Evolutionary conservation across 1,140 invertebrate species (phyloP).

Genomic region (Drosophila tristis): DNA sequence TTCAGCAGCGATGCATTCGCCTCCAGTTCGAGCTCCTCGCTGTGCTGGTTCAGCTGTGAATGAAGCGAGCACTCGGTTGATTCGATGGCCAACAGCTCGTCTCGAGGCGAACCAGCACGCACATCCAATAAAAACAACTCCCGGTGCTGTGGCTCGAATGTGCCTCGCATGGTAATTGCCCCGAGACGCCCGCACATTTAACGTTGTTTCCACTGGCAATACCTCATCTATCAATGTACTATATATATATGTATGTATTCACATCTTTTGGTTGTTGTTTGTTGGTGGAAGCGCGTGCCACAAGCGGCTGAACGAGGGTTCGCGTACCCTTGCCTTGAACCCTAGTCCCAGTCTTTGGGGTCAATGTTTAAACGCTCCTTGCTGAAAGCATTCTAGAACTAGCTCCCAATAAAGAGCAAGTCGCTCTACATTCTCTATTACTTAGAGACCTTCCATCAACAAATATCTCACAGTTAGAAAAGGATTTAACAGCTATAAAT

Average conservation of each 20-base stretch:
- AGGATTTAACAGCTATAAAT: too few species aligned
- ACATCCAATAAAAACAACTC: slow-evolving; percentile 70
- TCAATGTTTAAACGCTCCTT: background rate
- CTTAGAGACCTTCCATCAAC: too few species aligned
- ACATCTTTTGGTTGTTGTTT: too few species aligned
- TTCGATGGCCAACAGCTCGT: slow-evolving; percentile 30
- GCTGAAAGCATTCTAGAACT: too few species aligned
- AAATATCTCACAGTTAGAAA: too few species aligned
- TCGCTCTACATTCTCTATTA: too few species aligned
- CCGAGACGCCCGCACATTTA: slow-evolving; percentile 43
- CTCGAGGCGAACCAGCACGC: slow-evolving; percentile 64
- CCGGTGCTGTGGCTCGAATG: slow-evolving; percentile 13
- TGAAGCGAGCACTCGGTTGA: slow-evolving; percentile 22
- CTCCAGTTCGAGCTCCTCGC: slow-evolving; percentile 61
- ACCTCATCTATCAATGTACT: slow-evolving; percentile 18
- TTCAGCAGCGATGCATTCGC: slow-evolving; percentile 64
- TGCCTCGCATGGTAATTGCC: slow-evolving; percentile 72
- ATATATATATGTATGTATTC: too few species aligned
- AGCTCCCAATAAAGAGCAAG: too few species aligned
- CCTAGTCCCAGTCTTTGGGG: background rate
- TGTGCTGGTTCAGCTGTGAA: slow-evolving; percentile 60
- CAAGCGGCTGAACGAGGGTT: too few species aligned
- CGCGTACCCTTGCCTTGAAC: slow-evolving; percentile 10
- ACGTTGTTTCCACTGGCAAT: slow-evolving; percentile 21
- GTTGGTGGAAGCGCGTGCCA: background rate